phyloP scores from a whole-genome alignment of 2,888 invertebrate species.

The Molorchus minor region DNA sequence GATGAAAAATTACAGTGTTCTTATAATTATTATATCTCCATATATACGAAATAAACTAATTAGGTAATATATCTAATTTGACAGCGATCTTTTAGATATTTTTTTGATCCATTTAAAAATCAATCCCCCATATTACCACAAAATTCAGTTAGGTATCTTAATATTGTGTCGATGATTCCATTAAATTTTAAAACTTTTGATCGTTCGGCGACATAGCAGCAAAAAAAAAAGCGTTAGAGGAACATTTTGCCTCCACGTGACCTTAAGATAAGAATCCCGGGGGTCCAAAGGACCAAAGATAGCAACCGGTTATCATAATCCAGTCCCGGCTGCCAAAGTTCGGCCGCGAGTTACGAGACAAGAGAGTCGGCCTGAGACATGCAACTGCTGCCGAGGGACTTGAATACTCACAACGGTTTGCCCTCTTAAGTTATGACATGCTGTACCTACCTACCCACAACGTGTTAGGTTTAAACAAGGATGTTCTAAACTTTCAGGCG shows the following conservation, averaged over 20 bases:
- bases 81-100: too few relatives aligned
- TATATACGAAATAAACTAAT: too few relatives aligned
- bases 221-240: constrained; percentile 31
- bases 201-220: constrained; percentile 42
- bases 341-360: constrained; percentile 45
- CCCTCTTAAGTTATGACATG: constrained; percentile 49
- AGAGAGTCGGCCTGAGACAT: constrained; percentile 47
- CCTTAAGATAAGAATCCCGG: constrained; percentile 46
- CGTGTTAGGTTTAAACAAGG: too few relatives aligned
- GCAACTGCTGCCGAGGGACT: constrained; percentile 52
- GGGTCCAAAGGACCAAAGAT: constrained; percentile 42
- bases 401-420: constrained; percentile 41
- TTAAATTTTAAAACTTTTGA: constrained; percentile 44
- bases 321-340: constrained; percentile 37
- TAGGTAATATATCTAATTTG: too few relatives aligned
- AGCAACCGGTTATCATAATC: constrained; percentile 45
- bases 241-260: constrained; percentile 40
- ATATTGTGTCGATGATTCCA: constrained; percentile 37
- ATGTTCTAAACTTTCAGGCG: too few relatives aligned
- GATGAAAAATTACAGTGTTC: too few relatives aligned
- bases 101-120: too few relatives aligned
- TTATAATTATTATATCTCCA: too few relatives aligned
- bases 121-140: too few relatives aligned
- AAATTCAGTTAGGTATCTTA: too few relatives aligned
- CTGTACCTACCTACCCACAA: too few relatives aligned